A percentile compares a stretch with the other conserved stretches of the same genome.
These are phyloP conservation scores for Tipula lateralis DNA, from an alignment of 2,888 invertebrate species.

Conservation along the genomic window DNA sequence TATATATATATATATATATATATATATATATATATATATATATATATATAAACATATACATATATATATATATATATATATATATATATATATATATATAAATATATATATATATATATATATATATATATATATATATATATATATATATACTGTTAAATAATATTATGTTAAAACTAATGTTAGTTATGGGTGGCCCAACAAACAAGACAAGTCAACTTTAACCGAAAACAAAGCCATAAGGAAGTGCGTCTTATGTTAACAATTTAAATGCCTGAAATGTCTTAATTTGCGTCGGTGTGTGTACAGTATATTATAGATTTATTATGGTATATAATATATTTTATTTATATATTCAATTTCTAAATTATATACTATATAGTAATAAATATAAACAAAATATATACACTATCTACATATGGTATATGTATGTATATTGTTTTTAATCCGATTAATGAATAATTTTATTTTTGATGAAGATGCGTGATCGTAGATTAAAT, in stretches of 20 bases:
- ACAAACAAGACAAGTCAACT: not conserved
- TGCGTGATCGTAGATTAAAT: not conserved
- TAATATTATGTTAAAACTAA: no score
- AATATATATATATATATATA: no score
- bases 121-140: no score
- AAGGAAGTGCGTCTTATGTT: not conserved
- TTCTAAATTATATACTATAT: not conserved
- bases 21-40: no score
- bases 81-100: not conserved
- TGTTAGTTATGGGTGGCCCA: constrained; percentile 11
- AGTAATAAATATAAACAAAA: not conserved
- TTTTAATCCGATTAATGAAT: not conserved
- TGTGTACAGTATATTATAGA: not conserved
- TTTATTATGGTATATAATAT: not conserved
- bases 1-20: no score
- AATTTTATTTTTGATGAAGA: not conserved
- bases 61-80: not conserved
- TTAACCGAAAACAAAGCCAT: constrained; percentile 7
- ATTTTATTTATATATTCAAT: not conserved
- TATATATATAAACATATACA: not conserved
- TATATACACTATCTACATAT: not conserved
- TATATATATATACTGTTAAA: not conserved
- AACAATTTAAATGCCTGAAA: not conserved
- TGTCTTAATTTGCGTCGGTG: constrained; percentile 6
- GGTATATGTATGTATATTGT: not conserved